Base-by-base conservation (phyloP, 2,113 vertebrate species). In the Megaceryle maxima region DNA sequence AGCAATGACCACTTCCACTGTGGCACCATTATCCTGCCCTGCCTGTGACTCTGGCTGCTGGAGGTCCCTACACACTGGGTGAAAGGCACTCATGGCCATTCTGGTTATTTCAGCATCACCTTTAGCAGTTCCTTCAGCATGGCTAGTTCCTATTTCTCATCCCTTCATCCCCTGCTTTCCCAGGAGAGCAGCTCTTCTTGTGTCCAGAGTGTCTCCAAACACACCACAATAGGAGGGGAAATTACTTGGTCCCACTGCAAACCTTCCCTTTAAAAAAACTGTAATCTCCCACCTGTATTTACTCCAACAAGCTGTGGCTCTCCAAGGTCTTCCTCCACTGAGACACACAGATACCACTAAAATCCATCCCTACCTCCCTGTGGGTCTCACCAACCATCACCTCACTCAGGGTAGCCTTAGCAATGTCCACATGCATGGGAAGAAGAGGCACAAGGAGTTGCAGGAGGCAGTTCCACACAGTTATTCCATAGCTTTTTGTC, bases 1-100 rank as follows among this genome's bases (percentile, higher is more conserved):
- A 31, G 69, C 35, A 64, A 18, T 33, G 39, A 26, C 35, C 43
- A 50, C 11, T 48, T 75, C 29, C 28, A 9, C 43, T 0, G 0
- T 35, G 53, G 29, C 11, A 44, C 43, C 0, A 0, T 44, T 31
- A 81, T 18, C 48, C 55, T 5, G 3, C 17, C 37, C 51, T 83
- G 12, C 60, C 29, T 28, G 53, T 28, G 41, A 1, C 33, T 57
- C 33, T 68, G 76, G 29, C n/a, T 87, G 77, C 57, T 88, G 57
- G 57, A 59, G 50, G 37, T 35, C 18, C 44, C 29, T 25, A 19
- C 6, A 10, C 10, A 15, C 21, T 86, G 41, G 69, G 18, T 0
- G 2, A 76, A 67, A 44, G 41, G 26, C 68, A n/a, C 28, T 89
- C 5, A 17, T 26, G 67, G 19, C 37, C 67, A 39, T 1, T 2